Evolutionary conservation across 2,888 invertebrate species (phyloP).

Genomic region (Hipparchia semele): DNA sequence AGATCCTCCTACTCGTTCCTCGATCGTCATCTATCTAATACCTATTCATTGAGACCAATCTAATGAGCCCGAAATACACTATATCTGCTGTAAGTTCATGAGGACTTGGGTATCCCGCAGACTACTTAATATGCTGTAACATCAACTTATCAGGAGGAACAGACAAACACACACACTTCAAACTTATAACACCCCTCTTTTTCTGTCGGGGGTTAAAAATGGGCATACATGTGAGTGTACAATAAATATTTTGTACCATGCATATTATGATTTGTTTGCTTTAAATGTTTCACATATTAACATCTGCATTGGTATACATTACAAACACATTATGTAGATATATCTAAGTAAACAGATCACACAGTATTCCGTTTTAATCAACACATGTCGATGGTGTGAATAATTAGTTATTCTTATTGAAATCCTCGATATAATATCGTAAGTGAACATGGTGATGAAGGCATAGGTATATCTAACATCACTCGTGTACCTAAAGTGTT

Average conservation of each 20-base stretch:
- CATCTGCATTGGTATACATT: neutral
- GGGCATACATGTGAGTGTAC: neutral
- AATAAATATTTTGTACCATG: neutral
- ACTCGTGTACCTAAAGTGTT: neutral
- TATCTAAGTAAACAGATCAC: neutral
- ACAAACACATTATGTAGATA: neutral
- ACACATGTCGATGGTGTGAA: neutral
- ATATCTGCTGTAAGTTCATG: no score
- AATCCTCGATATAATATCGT: neutral
- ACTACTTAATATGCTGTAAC: no score
- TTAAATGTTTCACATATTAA: constrained; percentile 35
- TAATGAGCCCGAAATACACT: no score
- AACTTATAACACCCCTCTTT: no score
- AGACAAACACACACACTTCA: no score
- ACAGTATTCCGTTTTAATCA: neutral
- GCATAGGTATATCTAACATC: neutral
- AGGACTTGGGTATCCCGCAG: no score
- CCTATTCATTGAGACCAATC: no score
- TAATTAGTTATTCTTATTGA: neutral
- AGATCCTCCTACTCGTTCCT: no score
- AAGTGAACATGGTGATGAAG: neutral
- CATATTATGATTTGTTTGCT: constrained; percentile 14
- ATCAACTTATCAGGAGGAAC: no score
- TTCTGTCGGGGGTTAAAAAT: neutral
- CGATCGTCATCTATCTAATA: no score